phyloP scores from a whole-genome alignment of 2,113 vertebrate species.

The Chaenogobius annularis region DNA sequence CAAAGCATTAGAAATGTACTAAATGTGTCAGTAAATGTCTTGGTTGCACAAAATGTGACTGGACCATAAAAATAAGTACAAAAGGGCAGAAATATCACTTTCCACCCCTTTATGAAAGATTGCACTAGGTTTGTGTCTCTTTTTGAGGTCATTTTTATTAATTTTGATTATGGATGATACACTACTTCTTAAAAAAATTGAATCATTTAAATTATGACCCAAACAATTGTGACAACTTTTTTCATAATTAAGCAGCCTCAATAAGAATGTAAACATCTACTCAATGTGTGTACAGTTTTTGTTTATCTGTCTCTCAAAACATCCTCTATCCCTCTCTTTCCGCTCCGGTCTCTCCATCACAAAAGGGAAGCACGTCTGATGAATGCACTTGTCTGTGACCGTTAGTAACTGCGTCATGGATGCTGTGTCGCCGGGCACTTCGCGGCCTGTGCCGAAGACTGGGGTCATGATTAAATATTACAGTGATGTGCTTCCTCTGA shows the following conservation, averaged over 20 bases:
- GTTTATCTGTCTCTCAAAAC: not conserved
- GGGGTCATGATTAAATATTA: slow-evolving; percentile 16
- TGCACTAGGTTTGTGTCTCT: too few relatives aligned
- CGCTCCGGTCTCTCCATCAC: slow-evolving; percentile 12
- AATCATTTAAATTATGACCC: too few relatives aligned
- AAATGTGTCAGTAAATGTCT: too few relatives aligned
- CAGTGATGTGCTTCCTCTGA: slow-evolving; percentile 14
- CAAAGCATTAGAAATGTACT: too few relatives aligned
- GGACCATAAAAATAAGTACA: too few relatives aligned
- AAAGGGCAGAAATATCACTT: too few relatives aligned
- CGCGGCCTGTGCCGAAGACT: slow-evolving; percentile 5
- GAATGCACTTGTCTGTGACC: slow-evolving; percentile 40
- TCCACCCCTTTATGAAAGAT: too few relatives aligned
- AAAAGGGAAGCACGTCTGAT: slow-evolving; percentile 20
- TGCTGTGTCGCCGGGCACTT: slow-evolving; percentile 17
- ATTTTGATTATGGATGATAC: too few relatives aligned
- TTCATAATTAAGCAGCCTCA: not conserved
- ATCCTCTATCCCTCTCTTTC: slow-evolving; percentile 8
- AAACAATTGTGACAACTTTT: not conserved
- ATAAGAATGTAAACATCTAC: not conserved
- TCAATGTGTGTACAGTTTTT: not conserved
- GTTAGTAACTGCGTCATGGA: slow-evolving; percentile 17
- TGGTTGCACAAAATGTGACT: too few relatives aligned
- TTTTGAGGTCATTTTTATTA: too few relatives aligned
- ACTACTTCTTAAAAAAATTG: too few relatives aligned